phyloP scores from a whole-genome alignment of 1,140 invertebrate genomes.

The Penaeus indicus region DNA sequence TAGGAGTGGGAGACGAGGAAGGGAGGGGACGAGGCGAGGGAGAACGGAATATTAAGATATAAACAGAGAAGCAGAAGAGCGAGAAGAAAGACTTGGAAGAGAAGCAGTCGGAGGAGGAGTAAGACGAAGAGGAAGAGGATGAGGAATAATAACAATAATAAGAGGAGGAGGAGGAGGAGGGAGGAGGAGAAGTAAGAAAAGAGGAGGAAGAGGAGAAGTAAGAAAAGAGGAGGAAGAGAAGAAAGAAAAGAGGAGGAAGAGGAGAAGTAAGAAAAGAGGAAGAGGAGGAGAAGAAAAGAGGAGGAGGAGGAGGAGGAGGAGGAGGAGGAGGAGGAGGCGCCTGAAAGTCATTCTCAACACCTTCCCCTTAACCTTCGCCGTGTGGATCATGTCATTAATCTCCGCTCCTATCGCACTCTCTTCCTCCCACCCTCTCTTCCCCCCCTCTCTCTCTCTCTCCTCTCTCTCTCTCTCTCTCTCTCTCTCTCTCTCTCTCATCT shows the following conservation, averaged over 20 bases:
- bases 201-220: neutral
- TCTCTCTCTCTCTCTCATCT: too few species aligned
- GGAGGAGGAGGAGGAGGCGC: neutral
- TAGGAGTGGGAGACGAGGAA: neutral
- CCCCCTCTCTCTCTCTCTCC: too few species aligned
- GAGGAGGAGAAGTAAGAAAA: too few species aligned
- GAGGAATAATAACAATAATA: neutral
- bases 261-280: neutral
- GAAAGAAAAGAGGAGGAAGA: neutral
- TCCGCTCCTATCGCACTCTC: too few species aligned
- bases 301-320: neutral
- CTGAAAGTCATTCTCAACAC: neutral
- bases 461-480: too few species aligned
- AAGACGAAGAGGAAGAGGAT: neutral
- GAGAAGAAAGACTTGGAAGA: neutral
- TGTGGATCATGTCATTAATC: too few species aligned
- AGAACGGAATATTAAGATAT: neutral
- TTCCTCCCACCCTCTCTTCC: too few species aligned
- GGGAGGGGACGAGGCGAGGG: too few species aligned
- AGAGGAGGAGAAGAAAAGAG: neutral
- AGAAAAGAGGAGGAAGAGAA: neutral
- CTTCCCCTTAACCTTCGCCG: too few species aligned
- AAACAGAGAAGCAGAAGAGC: neutral
- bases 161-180: neutral
- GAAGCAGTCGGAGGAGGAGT: conserved; percentile 12